phyloP scores from a whole-genome alignment of 2,888 invertebrate species.

The Coelinius sp. region DNA sequence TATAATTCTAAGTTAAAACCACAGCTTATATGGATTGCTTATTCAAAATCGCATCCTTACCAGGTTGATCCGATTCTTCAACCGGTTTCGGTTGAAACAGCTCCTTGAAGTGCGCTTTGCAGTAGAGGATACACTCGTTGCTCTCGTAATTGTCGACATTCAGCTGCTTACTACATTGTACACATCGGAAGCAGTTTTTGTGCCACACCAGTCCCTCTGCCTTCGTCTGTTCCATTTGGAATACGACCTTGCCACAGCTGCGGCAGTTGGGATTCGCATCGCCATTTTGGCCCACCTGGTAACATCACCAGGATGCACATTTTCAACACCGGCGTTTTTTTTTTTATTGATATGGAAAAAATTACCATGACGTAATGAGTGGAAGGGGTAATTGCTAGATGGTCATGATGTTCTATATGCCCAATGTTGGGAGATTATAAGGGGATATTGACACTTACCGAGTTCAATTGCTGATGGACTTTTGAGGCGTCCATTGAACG shows the following conservation, averaged over 20 bases:
- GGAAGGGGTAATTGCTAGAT: slow-evolving; percentile 20
- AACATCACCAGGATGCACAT: slow-evolving; percentile 23
- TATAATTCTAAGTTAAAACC: not conserved
- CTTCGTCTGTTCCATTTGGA: slow-evolving; percentile 96
- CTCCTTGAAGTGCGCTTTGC: slow-evolving; percentile 93
- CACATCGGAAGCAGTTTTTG: slow-evolving; percentile 94
- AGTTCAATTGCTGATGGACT: slow-evolving; percentile 78
- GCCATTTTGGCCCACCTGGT: slow-evolving; percentile 67
- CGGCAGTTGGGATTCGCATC: slow-evolving; percentile 82
- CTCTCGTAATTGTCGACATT: slow-evolving; percentile 95
- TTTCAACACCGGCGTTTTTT: not conserved
- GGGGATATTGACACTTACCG: slow-evolving; percentile 71
- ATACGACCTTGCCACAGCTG: slow-evolving; percentile 90
- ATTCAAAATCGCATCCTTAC: slow-evolving; percentile 72
- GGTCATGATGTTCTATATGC: not conserved
- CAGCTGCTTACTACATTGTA: slow-evolving; percentile 92
- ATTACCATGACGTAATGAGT: slow-evolving; percentile 1
- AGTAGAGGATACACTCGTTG: slow-evolving; percentile 90
- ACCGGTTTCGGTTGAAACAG: slow-evolving; percentile 93
- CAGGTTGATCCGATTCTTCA: slow-evolving; percentile 78
- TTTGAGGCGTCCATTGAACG: slow-evolving; percentile 79
- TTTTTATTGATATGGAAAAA: not conserved
- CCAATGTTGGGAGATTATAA: slow-evolving; percentile 7
- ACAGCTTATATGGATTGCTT: not conserved
- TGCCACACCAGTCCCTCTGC: slow-evolving; percentile 93